Conservation (phyloP, 2,113 vertebrate species). For the Melospiza georgiana region DNA sequence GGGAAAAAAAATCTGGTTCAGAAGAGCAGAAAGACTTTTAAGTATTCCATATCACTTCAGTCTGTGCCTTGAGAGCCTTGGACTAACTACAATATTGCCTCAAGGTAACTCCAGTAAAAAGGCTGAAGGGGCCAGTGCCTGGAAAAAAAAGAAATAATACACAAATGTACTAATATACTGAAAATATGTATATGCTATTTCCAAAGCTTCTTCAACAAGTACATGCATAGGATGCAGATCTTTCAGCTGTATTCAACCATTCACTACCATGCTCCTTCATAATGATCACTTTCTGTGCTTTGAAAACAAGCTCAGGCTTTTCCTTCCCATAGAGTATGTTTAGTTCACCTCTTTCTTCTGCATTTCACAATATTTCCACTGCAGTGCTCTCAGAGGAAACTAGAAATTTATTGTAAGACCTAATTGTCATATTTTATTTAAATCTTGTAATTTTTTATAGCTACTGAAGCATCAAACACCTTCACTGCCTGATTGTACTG, state of each 20-base stretch:
- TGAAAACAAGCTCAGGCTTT: neutral
- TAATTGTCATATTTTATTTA: neutral
- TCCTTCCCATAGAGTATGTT: neutral
- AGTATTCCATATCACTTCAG: constrained; percentile 40
- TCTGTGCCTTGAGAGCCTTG: constrained; percentile 27
- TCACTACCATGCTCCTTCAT: neutral
- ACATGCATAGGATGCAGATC: neutral
- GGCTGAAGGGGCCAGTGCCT: neutral
- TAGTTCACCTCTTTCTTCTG: neutral
- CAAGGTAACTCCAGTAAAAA: constrained; percentile 38
- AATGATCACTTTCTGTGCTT: neutral
- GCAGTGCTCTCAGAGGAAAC: neutral
- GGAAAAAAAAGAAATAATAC: neutral
- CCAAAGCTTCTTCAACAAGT: neutral
- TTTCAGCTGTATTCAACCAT: neutral
- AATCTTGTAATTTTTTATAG: neutral
- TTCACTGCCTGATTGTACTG: neutral
- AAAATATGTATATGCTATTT: neutral
- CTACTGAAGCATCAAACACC: neutral
- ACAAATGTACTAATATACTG: neutral
- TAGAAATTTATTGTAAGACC: neutral
- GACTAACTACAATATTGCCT: constrained; percentile 3
- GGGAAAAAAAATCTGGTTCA: constrained; percentile 68
- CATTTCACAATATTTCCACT: neutral
- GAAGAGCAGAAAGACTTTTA: constrained; percentile 66